phyloP scores from a whole-genome alignment of 2,113 vertebrate genomes.

The Ctenomys sociabilis region DNA sequence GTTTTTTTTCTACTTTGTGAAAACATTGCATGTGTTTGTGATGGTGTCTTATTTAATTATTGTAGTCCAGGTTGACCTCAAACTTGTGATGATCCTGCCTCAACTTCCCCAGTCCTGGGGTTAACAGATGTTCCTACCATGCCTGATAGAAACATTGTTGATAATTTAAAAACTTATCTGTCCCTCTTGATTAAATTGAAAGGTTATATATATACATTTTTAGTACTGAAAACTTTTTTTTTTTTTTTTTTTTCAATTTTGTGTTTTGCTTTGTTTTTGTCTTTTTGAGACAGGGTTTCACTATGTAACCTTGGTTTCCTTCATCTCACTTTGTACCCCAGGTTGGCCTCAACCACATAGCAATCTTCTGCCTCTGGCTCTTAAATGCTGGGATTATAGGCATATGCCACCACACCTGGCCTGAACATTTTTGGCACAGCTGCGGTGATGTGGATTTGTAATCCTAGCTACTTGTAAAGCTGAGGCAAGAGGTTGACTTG shows the following conservation, averaged over 20 bases:
- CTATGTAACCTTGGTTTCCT: neutral
- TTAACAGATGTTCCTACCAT: neutral
- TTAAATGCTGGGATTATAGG: neutral
- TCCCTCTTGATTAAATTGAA: slow-evolving; percentile 30
- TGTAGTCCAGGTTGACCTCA: neutral
- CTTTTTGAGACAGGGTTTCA: neutral
- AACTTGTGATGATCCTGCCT: neutral
- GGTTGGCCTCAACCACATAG: neutral
- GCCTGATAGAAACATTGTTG: neutral
- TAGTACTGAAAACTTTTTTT: slow-evolving; percentile 3
- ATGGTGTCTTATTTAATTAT: neutral
- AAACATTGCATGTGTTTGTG: neutral
- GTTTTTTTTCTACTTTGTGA: neutral
- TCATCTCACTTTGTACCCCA: neutral
- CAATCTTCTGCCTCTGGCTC: neutral
- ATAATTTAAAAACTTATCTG: neutral
- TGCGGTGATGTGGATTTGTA: neutral
- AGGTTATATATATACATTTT: slow-evolving; percentile 1
- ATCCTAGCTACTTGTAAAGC: neutral
- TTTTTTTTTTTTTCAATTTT: too few relatives aligned
- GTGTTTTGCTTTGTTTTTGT: neutral
- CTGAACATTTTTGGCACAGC: neutral
- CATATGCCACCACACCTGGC: neutral
- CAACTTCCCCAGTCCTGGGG: neutral
- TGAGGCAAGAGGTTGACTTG: neutral